Conservation (phyloP, 2,797 vertebrate species). For the Oreochromis mossambicus region DNA sequence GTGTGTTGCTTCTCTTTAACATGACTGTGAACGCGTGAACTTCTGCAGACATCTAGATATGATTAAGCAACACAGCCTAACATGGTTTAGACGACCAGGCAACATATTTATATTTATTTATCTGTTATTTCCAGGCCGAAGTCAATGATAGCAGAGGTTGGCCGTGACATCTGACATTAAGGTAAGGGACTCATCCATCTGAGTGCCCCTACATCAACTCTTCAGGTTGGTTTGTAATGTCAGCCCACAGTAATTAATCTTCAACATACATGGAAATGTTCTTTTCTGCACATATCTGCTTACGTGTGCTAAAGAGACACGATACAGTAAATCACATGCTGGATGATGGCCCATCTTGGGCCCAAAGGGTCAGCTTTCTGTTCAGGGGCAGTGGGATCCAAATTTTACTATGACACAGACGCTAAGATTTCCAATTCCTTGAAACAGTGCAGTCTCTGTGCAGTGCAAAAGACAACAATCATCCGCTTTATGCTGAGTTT, state of each 20-base stretch:
- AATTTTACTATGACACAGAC: background rate
- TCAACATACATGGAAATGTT: conserved; percentile 16
- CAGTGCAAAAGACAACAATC: background rate
- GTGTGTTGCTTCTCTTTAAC: background rate
- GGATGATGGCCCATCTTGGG: background rate
- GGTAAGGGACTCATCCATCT: conserved; percentile 30
- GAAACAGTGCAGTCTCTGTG: background rate
- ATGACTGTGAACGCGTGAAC: background rate
- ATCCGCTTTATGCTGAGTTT: background rate
- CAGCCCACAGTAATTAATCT: conserved; percentile 40
- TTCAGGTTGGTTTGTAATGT: conserved; percentile 50
- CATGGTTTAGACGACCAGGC: background rate
- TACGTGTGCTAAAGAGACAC: background rate
- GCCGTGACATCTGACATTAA: conserved; percentile 67
- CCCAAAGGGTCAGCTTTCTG: background rate
- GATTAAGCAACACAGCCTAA: background rate
- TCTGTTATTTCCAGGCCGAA: conserved; percentile 60
- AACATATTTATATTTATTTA: conserved; percentile 4
- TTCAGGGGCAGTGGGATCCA: background rate
- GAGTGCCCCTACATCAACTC: conserved; percentile 6
- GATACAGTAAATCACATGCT: conserved; percentile 24
- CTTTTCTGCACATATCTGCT: background rate
- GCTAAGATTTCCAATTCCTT: background rate
- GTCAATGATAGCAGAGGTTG: conserved; percentile 56
- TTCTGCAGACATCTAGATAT: background rate